Evolutionary conservation across 2,113 vertebrate genomes (phyloP).

Genomic region (Hemiscyllium ocellatum): DNA sequence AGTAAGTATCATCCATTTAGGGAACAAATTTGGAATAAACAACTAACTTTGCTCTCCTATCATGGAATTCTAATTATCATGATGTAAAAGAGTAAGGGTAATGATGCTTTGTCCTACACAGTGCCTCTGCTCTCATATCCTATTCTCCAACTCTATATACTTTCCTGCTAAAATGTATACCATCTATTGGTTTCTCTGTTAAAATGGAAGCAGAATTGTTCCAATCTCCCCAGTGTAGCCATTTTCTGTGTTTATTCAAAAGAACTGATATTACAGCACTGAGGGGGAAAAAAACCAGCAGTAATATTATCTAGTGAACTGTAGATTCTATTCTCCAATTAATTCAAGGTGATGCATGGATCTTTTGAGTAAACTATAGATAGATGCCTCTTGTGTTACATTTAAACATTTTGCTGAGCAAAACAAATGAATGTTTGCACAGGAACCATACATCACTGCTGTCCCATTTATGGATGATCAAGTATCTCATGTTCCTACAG

Average conservation of each 20-base stretch:
- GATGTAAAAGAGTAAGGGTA: background rate
- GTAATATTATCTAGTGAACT: conserved; percentile 5
- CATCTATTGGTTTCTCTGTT: background rate
- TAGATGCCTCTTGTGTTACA: conserved; percentile 44
- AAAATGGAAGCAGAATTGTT: background rate
- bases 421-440: conserved; percentile 43
- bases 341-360: conserved; percentile 57
- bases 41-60: background rate
- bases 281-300: background rate
- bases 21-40: background rate
- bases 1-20: background rate
- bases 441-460: conserved; percentile 54
- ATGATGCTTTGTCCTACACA: background rate
- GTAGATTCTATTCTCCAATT: conserved; percentile 35
- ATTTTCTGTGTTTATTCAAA: background rate
- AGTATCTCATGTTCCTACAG: conserved; percentile 46
- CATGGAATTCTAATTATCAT: background rate
- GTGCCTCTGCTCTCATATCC: no score
- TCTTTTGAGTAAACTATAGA: conserved; percentile 41
- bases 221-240: background rate
- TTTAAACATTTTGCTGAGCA: conserved; percentile 53
- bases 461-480: conserved; percentile 54
- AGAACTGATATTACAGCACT: background rate
- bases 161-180: background rate
- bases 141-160: no score